Base-by-base conservation (phyloP, 2,888 invertebrate species). In the Epinotia demarniana region DNA sequence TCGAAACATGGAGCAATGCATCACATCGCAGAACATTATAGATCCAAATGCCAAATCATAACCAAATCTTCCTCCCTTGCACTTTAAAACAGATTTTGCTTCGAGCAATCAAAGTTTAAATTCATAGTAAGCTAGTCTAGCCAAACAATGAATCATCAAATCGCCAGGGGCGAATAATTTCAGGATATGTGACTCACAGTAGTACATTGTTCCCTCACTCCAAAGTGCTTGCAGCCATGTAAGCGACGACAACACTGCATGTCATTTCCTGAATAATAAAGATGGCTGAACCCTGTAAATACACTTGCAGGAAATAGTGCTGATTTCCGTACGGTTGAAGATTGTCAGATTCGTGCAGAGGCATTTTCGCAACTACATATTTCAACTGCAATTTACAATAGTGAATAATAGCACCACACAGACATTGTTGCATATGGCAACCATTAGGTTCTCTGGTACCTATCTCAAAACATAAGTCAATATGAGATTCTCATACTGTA, bases 251-350 rank as follows among this genome's bases (percentile, higher is more conserved):
- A 74, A 46, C 68, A 55, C 46, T 18, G 19, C 58, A 70, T 49
- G 70, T 60, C 57, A 75, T 64, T 70, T 70, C 70, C 74, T 69
- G 69, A 74, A 63, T 58, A 69, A 69, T 74, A 63, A 74, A 74
- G 57, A 61, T 46, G 13, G 39, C 69, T 18, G 53, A 53, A 57
- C 68, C 58, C 58, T 68, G 68, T 57, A 57, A 63, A 68, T 23
- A 58, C 55, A 6, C 23, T 23, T 33, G n/a, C 67, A 55, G 23
- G 23, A 39, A 67, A 16, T 19, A 57, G 33, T 18, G 18, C 4
- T 23, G 46, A 27, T 43, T 57, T 57, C 4, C 27, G 67, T 19
- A 18, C 43, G n/a, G 18, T 67, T 19, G 57, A 43, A 66, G 55
- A 66, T 33, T 53, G 27, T 33, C 12, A 55, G 66, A n/a, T 66